A percentile compares a stretch with the other conserved stretches of the same genome.
Conservation (phyloP, 2,797 vertebrate species). For the Otolemur crassicaudatus region DNA sequence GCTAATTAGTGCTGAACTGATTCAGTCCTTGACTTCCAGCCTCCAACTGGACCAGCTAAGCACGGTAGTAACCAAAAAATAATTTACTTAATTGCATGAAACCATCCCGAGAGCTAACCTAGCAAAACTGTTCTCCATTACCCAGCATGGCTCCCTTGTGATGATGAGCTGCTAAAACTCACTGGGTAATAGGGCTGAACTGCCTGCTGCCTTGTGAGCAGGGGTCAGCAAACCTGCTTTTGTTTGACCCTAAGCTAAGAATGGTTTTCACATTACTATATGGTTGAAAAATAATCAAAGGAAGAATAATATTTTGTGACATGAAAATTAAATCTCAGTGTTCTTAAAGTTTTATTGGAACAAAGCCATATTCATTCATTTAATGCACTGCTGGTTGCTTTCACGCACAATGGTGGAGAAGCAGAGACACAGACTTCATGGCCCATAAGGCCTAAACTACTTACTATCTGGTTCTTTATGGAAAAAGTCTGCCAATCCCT, state of each 20-base stretch:
- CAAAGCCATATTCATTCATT: neutral
- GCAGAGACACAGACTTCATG: neutral
- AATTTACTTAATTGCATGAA: conserved; percentile 78
- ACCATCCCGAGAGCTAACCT: conserved; percentile 72
- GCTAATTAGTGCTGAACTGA: conserved; percentile 63
- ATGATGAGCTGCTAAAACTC: conserved; percentile 65
- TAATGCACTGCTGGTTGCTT: neutral
- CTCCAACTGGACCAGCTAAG: conserved; percentile 77
- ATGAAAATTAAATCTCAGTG: neutral
- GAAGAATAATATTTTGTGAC: conserved; percentile 39
- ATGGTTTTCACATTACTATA: conserved; percentile 18
- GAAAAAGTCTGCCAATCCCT: neutral
- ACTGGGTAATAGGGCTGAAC: neutral
- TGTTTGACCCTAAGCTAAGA: neutral
- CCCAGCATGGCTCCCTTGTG: conserved; percentile 55
- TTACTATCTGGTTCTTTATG: neutral
- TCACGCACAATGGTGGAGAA: neutral
- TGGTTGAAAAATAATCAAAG: conserved; percentile 29
- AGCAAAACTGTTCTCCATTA: conserved; percentile 71
- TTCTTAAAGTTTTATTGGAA: neutral
- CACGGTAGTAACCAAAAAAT: conserved; percentile 79
- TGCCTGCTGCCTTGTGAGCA: neutral
- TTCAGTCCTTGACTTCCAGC: conserved; percentile 73
- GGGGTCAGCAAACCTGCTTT: neutral
- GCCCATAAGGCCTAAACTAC: neutral